Percentiles rank a stretch among this genome's conserved stretches.
Conservation (phyloP, 1,140 invertebrate species). For the Psilanteris sp. region DNA sequence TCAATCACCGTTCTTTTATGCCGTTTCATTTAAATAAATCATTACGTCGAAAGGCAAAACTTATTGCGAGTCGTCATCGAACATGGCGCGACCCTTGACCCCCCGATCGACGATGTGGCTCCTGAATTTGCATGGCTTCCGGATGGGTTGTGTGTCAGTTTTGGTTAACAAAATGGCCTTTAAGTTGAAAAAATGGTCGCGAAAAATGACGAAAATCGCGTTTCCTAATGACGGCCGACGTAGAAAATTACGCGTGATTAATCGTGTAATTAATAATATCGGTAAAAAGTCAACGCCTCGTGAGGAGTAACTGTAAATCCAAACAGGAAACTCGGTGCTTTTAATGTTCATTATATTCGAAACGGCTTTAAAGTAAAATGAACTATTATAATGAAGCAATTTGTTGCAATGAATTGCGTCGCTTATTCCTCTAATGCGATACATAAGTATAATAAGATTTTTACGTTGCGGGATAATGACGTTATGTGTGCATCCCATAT, state of each 20-base stretch:
- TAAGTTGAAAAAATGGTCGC: too few species aligned
- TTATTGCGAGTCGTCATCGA: too few species aligned
- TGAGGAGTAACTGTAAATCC: slow-evolving; percentile 38
- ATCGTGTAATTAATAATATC: slow-evolving; percentile 48
- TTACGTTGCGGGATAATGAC: slow-evolving; percentile 37
- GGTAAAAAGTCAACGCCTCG: slow-evolving; percentile 38
- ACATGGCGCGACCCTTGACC: too few species aligned
- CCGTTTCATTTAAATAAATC: too few species aligned
- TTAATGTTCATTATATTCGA: slow-evolving; percentile 51
- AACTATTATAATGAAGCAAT: slow-evolving; percentile 59
- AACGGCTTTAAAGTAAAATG: slow-evolving; percentile 46
- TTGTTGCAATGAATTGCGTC: slow-evolving; percentile 57
- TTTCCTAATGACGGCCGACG: neutral
- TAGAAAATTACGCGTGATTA: slow-evolving; percentile 22
- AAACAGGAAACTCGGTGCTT: slow-evolving; percentile 36
- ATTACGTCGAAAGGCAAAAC: too few species aligned
- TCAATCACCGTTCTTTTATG: neutral
- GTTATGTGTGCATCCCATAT: slow-evolving; percentile 44
- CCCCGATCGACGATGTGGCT: too few species aligned
- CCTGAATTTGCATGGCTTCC: too few species aligned
- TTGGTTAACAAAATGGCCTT: too few species aligned
- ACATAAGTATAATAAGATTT: slow-evolving; percentile 49
- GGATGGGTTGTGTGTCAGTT: too few species aligned
- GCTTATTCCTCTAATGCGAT: slow-evolving; percentile 46
- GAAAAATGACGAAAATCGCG: neutral